Evolutionary conservation across 2,113 vertebrate genomes (phyloP).

Genomic region (Nipponia nippon): DNA sequence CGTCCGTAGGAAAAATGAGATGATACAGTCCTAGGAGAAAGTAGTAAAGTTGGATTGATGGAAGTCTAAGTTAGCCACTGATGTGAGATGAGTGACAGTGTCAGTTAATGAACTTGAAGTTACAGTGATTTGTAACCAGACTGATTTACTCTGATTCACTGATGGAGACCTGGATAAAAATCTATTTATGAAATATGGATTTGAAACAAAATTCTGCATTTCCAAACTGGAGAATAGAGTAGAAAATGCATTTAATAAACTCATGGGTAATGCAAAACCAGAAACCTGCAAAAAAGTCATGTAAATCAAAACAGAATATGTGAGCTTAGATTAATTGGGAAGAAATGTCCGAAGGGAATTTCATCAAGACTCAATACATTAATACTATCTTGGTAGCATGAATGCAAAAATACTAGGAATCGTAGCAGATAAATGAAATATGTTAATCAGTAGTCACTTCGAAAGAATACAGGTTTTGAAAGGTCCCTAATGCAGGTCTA

Average conservation of each 20-base stretch:
- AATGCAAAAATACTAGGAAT: background rate
- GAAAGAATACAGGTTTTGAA: background rate
- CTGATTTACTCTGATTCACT: background rate
- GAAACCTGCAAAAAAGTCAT: background rate
- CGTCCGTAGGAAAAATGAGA: background rate
- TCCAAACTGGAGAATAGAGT: background rate
- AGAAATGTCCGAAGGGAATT: background rate
- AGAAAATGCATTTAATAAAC: background rate
- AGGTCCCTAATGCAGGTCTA: no score
- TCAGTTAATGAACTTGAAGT: background rate
- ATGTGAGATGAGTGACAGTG: background rate
- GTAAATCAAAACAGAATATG: background rate
- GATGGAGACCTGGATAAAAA: background rate
- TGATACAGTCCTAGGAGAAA: no score
- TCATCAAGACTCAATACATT: background rate
- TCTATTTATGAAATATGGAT: background rate
- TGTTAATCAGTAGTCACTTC: background rate
- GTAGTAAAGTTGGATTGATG: no score
- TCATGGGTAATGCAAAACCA: background rate
- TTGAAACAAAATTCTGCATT: background rate
- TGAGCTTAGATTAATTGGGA: background rate
- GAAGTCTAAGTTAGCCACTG: background rate
- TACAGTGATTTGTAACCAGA: background rate
- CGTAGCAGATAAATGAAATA: background rate
- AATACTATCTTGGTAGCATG: background rate